These are phyloP conservation scores for Anolis carolinensis DNA, from an alignment of 2,113 vertebrate genomes.

Conservation along the genomic window DNA sequence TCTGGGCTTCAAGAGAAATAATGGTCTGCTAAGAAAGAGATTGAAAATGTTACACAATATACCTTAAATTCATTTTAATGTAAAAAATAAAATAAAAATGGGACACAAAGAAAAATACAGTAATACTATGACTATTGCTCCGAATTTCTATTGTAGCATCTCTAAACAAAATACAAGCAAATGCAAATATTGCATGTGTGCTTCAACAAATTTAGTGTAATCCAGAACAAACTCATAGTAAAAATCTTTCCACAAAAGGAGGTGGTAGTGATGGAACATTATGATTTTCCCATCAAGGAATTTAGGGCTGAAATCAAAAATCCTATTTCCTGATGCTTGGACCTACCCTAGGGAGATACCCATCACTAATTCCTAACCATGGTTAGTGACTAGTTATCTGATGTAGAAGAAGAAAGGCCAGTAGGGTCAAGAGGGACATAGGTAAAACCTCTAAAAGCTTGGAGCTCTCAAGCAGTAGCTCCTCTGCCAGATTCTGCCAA, in stretches of 20 bases:
- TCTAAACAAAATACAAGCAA: not conserved
- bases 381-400: not conserved
- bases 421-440: not conserved
- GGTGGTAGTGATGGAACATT: not conserved
- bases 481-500: not conserved
- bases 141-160: slow-evolving; percentile 16
- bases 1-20: slow-evolving; percentile 19
- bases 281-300: not conserved
- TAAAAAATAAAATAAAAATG: too few relatives aligned
- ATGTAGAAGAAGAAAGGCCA: not conserved
- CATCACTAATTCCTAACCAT: not conserved
- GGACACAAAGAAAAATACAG: slow-evolving; percentile 8
- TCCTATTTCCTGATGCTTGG: not conserved
- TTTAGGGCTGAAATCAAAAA: not conserved
- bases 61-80: too few relatives aligned
- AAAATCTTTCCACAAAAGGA: slow-evolving; percentile 16
- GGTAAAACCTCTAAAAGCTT: not conserved
- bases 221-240: not conserved
- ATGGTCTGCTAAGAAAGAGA: not conserved
- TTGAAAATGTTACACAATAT: slow-evolving; percentile 41
- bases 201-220: not conserved
- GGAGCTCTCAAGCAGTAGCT: not conserved
- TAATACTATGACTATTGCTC: not conserved
- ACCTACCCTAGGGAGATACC: not conserved
- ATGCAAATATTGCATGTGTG: not conserved